Evolutionary conservation across 2,888 invertebrate species (phyloP).

Genomic region (Hirtodrosophila alboralis): DNA sequence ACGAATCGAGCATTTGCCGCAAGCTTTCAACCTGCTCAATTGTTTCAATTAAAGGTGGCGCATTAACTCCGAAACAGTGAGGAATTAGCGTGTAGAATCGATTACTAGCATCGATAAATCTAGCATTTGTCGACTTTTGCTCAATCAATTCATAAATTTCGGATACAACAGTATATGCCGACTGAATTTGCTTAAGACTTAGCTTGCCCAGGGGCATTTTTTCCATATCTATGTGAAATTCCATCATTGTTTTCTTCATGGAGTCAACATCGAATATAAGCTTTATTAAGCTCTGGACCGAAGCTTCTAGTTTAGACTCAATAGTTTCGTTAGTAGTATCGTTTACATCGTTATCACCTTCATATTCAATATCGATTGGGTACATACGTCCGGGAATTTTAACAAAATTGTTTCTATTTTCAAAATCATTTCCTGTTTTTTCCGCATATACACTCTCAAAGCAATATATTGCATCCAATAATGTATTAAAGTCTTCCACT

Average conservation of each 20-base stretch:
- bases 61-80: conserved; percentile 94
- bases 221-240: conserved; percentile 97
- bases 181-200: conserved; percentile 94
- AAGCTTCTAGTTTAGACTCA: conserved; percentile 88
- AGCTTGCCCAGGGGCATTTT: conserved; percentile 99
- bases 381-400: conserved; percentile 87
- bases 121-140: conserved; percentile 83
- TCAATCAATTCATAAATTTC: conserved; percentile 88
- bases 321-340: conserved; percentile 50
- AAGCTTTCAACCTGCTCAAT: conserved; percentile 89
- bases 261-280: conserved; percentile 95
- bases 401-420: conserved; percentile 87
- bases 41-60: conserved; percentile 92
- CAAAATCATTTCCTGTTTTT: conserved; percentile 94
- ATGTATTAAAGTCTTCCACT: conserved; percentile 85
- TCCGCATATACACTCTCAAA: conserved; percentile 90
- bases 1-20: conserved; percentile 94
- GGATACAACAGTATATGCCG: conserved; percentile 92
- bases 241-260: conserved; percentile 96
- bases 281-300: conserved; percentile 92
- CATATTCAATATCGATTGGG: conserved; percentile 96
- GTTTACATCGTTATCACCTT: conserved; percentile 85
- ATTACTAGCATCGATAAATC: conserved; percentile 94
- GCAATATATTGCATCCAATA: conserved; percentile 86
- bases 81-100: conserved; percentile 98